Conservation (phyloP, 2,113 vertebrate species). For the Geococcyx californianus region DNA sequence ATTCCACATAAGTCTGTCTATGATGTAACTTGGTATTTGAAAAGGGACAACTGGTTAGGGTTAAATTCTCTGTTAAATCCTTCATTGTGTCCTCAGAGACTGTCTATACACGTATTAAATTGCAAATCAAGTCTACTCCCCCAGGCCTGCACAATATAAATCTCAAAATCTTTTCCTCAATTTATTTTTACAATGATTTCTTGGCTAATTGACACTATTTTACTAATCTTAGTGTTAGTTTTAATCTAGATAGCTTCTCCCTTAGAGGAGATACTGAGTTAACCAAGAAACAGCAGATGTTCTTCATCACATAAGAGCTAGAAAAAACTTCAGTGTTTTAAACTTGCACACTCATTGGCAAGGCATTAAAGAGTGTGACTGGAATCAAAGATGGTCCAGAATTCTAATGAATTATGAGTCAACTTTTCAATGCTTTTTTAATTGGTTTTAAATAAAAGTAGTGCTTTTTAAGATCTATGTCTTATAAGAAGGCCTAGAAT, state of each 20-base stretch:
- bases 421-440: background rate
- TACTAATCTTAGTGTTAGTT: background rate
- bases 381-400: background rate
- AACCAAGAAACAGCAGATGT: background rate
- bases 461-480: background rate
- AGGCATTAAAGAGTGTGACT: background rate
- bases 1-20: background rate
- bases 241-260: background rate
- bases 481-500: background rate
- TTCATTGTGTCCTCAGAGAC: background rate
- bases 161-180: background rate
- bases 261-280: background rate
- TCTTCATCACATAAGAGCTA: background rate
- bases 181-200: background rate
- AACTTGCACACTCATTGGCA: background rate
- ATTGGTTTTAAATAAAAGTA: background rate
- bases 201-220: background rate
- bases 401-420: background rate
- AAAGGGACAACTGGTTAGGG: background rate
- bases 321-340: background rate
- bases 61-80: background rate
- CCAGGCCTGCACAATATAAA: background rate
- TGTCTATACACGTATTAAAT: background rate
- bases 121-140: background rate
- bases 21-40: background rate